These are phyloP conservation scores for Andrena fulva DNA, from an alignment of 2,888 invertebrate genomes.

Conservation along the genomic window DNA sequence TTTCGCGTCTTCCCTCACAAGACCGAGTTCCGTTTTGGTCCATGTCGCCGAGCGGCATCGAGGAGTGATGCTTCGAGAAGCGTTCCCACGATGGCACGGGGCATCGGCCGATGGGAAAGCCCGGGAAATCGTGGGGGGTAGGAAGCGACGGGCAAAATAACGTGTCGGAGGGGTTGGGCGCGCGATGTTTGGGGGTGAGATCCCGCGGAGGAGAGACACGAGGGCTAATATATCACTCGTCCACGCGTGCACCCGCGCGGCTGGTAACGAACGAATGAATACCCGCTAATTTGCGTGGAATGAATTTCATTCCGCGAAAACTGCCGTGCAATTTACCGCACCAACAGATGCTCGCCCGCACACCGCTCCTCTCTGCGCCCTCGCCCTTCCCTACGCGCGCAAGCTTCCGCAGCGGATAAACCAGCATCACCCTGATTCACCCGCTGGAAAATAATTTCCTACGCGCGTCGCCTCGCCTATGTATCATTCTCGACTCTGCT, in stretches of 20 bases:
- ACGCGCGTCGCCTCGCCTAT: not conserved
- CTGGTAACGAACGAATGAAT: slow-evolving; percentile 57
- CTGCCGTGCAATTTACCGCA: slow-evolving; percentile 49
- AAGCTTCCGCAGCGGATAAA: slow-evolving; percentile 22
- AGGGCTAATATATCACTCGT: slow-evolving; percentile 38
- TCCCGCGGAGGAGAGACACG: slow-evolving; percentile 11
- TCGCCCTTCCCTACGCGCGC: not conserved
- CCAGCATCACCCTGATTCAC: not conserved
- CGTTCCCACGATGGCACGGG: slow-evolving; percentile 2
- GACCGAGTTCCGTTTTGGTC: too few species aligned
- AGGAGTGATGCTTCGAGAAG: not conserved
- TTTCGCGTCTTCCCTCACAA: not conserved
- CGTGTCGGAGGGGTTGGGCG: not conserved
- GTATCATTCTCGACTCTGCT: not conserved
- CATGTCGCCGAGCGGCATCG: too few species aligned
- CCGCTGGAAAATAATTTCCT: slow-evolving; percentile 2
- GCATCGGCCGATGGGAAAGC: not conserved
- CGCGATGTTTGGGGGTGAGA: not conserved
- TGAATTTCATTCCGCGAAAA: slow-evolving; percentile 69
- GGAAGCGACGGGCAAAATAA: slow-evolving; percentile 4
- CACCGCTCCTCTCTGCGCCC: not conserved
- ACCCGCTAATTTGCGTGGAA: slow-evolving; percentile 68
- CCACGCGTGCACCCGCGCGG: slow-evolving; percentile 33
- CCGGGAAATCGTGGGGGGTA: slow-evolving; percentile 8
- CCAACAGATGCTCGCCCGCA: slow-evolving; percentile 30